Percentiles rank a stretch among this genome's conserved stretches.
These are phyloP conservation scores for Drosophila melanogaster DNA, from an alignment of 1,140 invertebrate genomes.

Conservation along the genomic window DNA sequence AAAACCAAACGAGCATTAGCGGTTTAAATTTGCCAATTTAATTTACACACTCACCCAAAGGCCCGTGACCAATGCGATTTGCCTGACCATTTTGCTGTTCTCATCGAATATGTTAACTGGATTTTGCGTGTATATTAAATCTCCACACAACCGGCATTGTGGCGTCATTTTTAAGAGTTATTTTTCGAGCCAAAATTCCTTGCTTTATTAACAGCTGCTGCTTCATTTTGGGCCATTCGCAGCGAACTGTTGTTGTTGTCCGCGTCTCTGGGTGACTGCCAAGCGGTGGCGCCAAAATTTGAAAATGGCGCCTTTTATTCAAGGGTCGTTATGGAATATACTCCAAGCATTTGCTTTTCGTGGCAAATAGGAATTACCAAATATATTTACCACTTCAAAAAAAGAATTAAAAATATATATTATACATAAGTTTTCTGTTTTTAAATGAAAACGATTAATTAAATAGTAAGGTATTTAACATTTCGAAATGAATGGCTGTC, in stretches of 20 bases:
- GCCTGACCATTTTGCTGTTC: conserved; percentile 10
- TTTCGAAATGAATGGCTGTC: too few species aligned
- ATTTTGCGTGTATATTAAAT: neutral
- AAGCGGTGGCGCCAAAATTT: neutral
- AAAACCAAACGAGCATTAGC: neutral
- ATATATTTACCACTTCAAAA: too few species aligned
- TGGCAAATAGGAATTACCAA: too few species aligned
- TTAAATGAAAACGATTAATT: too few species aligned
- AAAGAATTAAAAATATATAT: too few species aligned
- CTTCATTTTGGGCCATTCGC: neutral
- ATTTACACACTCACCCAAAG: conserved; percentile 28
- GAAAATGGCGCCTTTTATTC: neutral
- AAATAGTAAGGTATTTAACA: too few species aligned
- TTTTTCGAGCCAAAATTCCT: neutral
- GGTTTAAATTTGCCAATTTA: neutral
- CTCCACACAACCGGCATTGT: conserved; percentile 36
- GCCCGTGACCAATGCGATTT: conserved; percentile 37
- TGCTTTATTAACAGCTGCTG: neutral
- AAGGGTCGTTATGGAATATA: neutral
- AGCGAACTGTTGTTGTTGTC: neutral
- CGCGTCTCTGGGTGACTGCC: conserved; percentile 3
- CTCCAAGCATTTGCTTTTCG: neutral
- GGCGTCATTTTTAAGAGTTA: conserved; percentile 18
- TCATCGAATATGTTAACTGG: conserved; percentile 19
- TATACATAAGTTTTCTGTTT: too few species aligned